These are phyloP conservation scores for Montipora cactus DNA, from an alignment of 64 coral and sea anemone species.

Conservation along the genomic window DNA sequence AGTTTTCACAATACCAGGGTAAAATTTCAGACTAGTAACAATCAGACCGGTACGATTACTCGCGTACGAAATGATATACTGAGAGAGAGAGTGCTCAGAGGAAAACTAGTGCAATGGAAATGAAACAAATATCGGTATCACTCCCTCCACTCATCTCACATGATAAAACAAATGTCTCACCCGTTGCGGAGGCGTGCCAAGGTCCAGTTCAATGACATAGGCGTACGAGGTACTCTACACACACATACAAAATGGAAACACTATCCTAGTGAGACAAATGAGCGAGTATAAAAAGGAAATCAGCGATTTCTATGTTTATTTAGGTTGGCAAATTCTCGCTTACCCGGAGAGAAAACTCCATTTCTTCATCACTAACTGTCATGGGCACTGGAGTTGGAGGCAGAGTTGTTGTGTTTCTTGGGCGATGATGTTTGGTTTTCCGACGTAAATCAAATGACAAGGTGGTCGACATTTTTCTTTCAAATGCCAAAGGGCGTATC, in stretches of 20 bases:
- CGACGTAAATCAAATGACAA: constrained; percentile 76
- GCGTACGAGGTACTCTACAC: constrained; percentile 92
- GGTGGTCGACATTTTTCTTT: constrained; percentile 60
- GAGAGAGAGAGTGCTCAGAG: no score
- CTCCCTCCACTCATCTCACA: no score
- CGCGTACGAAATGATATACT: no score
- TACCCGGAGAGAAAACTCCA: constrained; percentile 85
- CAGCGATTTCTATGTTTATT: no score
- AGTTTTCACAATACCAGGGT: no score
- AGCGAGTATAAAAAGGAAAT: no score
- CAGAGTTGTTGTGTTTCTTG: background rate
- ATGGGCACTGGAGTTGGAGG: constrained; percentile 4
- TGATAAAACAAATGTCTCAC: constrained; percentile 47
- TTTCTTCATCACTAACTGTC: constrained; percentile 52
- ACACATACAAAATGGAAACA: constrained; percentile 34
- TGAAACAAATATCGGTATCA: no score
- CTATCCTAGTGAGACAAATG: background rate
- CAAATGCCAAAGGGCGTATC: background rate
- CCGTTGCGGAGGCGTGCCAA: constrained; percentile 89
- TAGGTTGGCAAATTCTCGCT: background rate
- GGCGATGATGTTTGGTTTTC: constrained; percentile 81
- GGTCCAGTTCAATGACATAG: constrained; percentile 90
- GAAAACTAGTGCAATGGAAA: no score
- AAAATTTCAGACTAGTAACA: no score
- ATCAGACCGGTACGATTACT: no score